Percentiles rank a stretch among this genome's conserved stretches.
phyloP scores from a whole-genome alignment of 2,797 vertebrate genomes.

The Pipistrellus pipistrellus region DNA sequence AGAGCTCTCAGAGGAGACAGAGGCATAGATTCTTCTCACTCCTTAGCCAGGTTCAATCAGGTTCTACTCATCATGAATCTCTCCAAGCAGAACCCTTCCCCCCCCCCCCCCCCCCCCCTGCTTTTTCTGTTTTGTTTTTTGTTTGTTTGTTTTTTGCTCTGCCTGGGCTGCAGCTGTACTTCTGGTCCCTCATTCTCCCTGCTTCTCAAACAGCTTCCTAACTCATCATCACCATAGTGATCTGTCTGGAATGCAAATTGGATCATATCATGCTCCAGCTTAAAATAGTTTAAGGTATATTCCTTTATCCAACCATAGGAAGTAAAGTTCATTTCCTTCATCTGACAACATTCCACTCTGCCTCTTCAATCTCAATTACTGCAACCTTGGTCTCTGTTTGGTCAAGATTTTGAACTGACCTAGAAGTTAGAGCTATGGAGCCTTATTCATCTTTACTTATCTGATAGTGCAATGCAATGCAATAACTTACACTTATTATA shows the following conservation, averaged over 20 bases:
- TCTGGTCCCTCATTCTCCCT: conserved; percentile 28
- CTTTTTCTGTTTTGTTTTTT: no score
- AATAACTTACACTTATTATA: no score
- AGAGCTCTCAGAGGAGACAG: not conserved
- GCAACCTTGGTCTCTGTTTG: not conserved
- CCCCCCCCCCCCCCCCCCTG: no score
- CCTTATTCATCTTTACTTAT: not conserved
- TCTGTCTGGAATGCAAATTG: conserved; percentile 76
- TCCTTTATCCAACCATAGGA: conserved; percentile 24
- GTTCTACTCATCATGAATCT: not conserved
- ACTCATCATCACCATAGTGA: conserved; percentile 77
- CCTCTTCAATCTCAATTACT: not conserved
- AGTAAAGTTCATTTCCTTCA: conserved; percentile 24
- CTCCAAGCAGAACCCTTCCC: not conserved
- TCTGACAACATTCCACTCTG: not conserved
- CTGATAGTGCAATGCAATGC: not conserved
- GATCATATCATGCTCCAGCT: conserved; percentile 30
- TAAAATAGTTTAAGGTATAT: conserved; percentile 75
- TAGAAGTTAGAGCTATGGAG: not conserved
- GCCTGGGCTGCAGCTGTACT: not conserved
- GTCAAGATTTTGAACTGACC: conserved; percentile 12
- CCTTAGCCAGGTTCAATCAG: not conserved
- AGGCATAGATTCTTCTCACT: not conserved
- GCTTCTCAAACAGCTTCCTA: conserved; percentile 61
- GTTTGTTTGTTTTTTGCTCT: not conserved